Base-by-base conservation (phyloP, 2,888 invertebrate species). In the Zygogramma bicolorata region DNA sequence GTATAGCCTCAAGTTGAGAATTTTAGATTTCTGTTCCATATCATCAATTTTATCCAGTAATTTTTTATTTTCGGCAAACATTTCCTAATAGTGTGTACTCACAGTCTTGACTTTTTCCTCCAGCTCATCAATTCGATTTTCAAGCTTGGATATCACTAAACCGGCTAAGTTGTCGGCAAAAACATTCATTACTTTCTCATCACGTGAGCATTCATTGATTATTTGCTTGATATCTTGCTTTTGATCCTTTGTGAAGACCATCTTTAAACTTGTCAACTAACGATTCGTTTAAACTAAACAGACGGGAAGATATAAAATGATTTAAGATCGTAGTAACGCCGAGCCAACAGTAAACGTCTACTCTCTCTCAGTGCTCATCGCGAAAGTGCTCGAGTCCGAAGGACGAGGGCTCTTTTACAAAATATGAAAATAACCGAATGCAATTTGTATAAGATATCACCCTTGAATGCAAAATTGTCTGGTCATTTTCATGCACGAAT, bases 111-210 rank as follows among this genome's bases (percentile, higher is more conserved):
- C 18, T 38, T 60, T 60, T 38, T 60, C 60, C 15, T 60, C 60
- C 60, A 60, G 60, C 38, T 60, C 60, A 5, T 34, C 38, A 60
- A 60, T 60, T 60, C 60, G 25, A 61, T 38, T 61, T 61, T 61
- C 38, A 38, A 61, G 22, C 34, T 38, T 38, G 38, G 40, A 38
- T 38, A 61, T 61, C 61, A 61, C 61, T 60, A 60, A 60, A 29
- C 61, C 38, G 40, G 61, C 61, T 25, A 61, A 61, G n/a, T 61
- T 61, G 15, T 61, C 34, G 22, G 61, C 61, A 38, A 61, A 61
- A 61, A 38, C 61, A 59, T 59, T 59, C 20, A 59, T 31, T 10
- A 59, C 34, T 59, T 59, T 59, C 34, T 59, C 34, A 59, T 34
- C 59, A 31, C 59, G 15, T 59, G 20, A 29, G 34, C 59, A 59